A percentile compares a stretch with the other conserved stretches of the same genome.
Evolutionary conservation across 1,140 invertebrate species (phyloP).

Genomic region (Vollenhovia emeryi): DNA sequence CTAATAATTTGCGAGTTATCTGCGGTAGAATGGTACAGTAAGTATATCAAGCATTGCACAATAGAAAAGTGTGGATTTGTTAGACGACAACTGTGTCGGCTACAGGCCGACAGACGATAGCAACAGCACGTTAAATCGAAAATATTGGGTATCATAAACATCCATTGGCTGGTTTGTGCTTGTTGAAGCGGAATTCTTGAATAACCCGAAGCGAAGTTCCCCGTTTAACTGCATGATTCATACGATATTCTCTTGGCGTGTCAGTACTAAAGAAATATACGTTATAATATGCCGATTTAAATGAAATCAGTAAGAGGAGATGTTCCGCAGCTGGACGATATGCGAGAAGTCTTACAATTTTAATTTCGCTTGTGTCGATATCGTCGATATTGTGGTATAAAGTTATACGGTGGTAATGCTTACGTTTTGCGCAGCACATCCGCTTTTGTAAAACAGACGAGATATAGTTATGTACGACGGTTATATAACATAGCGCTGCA

Average conservation of each 20-base stretch:
- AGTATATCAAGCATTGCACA: neutral
- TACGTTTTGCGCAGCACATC: neutral
- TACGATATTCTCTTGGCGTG: slow-evolving; percentile 23
- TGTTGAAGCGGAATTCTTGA: slow-evolving; percentile 29
- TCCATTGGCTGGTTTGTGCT: neutral
- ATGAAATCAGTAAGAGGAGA: slow-evolving; percentile 6
- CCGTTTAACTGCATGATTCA: neutral
- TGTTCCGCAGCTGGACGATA: neutral
- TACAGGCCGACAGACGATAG: neutral
- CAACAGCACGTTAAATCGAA: slow-evolving; percentile 1
- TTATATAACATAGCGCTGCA: no score
- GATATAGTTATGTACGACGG: neutral
- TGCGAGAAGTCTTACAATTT: neutral
- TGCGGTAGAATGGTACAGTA: neutral
- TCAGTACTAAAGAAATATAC: neutral
- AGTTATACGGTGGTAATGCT: neutral
- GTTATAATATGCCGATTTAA: slow-evolving; percentile 11
- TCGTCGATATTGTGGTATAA: neutral
- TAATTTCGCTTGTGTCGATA: no score
- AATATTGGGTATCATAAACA: slow-evolving; percentile 12
- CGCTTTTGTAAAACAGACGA: neutral
- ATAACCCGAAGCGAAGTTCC: neutral
- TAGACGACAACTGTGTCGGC: neutral
- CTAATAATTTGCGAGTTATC: neutral
- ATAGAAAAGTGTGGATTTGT: neutral